Base-by-base conservation (phyloP, 2,113 vertebrate species). In the Gymnogyps californianus region DNA sequence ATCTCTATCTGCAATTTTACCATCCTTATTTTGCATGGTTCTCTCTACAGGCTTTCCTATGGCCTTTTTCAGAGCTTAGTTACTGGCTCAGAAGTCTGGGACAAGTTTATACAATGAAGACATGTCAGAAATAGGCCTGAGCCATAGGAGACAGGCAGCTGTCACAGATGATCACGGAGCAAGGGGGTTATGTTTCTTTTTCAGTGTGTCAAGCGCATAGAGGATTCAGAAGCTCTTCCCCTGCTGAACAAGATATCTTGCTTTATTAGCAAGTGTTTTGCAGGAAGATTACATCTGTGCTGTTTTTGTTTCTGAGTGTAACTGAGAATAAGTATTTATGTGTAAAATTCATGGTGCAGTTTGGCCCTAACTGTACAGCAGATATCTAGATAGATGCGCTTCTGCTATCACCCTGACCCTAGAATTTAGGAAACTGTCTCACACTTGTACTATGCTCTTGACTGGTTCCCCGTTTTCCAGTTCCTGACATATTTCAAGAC, bases 381-480 rank as follows among this genome's bases (percentile, higher is more conserved):
- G 55, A 46, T 14, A 40, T 11, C 21, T 49, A 51, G 21, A 49
- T 19, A 52, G 14, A 59, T 29, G 34, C 0, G 0, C 4, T 69
- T 74, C 49, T 69, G 7, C 54, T 67, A 34, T 28, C 14, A 61
- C 8, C 3, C 26, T 79, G 26, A 70, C 26, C 24, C 46, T 57
- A 36, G n/a, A 75, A 61, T 80, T 31, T 71, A 15, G 13, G 42
- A 90, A 78, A 61, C 10, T 1, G 4, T 49, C 29, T 78, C 29
- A 29, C 8, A 24, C 51, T 51, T 52, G 10, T 46, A 13, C 36
- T 51, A 3, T 14, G 6, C 5, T 28, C 34, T 79, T 59, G 34
- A 13, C 46, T 79, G 10, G 14, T 65, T 83, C 36, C 16, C 8
- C 20, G 13, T 85, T 79, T 89, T 76, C 36, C 11, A 57, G 34